phyloP scores from a whole-genome alignment of 2,797 vertebrate species.

The Fringilla coelebs region DNA sequence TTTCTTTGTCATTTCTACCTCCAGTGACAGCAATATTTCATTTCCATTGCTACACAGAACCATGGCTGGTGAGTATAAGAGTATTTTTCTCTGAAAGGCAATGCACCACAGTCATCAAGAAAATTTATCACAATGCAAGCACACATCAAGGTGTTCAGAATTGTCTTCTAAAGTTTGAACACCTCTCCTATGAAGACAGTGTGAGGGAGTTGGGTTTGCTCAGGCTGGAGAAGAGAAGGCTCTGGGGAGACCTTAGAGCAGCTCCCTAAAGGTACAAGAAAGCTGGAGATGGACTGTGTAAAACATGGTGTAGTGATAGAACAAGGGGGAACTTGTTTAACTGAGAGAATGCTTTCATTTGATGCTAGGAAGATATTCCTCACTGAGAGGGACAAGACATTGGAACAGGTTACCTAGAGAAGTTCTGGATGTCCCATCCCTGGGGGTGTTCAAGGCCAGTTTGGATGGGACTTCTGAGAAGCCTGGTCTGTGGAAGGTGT shows the following conservation, averaged over 20 bases:
- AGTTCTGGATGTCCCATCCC: neutral
- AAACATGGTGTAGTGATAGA: neutral
- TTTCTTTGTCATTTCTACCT: neutral
- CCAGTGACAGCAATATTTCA: neutral
- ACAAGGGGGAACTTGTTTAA: neutral
- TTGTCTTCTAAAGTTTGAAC: neutral
- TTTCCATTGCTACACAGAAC: neutral
- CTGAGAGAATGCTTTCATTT: neutral
- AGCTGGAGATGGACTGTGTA: neutral
- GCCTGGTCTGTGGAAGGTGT: neutral
- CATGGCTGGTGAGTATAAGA: neutral
- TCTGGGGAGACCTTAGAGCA: neutral
- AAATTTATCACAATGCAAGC: neutral
- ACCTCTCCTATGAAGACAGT: neutral
- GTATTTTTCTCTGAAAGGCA: neutral
- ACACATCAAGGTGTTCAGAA: neutral
- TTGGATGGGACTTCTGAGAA: neutral
- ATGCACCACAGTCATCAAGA: neutral
- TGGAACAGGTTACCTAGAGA: neutral
- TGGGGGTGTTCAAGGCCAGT: no score
- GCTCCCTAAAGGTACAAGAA: neutral
- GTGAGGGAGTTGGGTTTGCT: neutral
- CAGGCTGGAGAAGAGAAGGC: neutral
- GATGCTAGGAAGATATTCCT: neutral
- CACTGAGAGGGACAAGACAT: neutral